Conservation (phyloP, 2,797 vertebrate genomes). For the Neopelma chrysocephalum region DNA sequence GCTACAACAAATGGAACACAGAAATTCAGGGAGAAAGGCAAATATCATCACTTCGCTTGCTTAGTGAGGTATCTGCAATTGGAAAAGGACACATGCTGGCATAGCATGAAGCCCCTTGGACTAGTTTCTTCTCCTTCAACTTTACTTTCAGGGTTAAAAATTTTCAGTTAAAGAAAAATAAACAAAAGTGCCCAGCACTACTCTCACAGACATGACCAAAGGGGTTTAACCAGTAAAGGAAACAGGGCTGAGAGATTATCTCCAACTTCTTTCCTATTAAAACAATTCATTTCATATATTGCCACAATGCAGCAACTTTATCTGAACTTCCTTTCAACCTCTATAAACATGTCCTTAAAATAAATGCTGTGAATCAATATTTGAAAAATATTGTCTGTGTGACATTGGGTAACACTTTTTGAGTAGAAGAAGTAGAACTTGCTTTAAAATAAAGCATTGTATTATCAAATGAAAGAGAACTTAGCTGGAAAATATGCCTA, state of each 20-base stretch:
- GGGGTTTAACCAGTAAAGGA: conserved; percentile 27
- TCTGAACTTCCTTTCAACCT: conserved; percentile 53
- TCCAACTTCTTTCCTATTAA: conserved; percentile 52
- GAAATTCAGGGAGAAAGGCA: background rate
- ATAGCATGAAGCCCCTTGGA: background rate
- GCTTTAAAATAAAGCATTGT: background rate
- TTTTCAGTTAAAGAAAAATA: background rate
- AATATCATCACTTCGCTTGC: background rate
- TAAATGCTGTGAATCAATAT: conserved; percentile 8
- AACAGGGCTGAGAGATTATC: conserved; percentile 26
- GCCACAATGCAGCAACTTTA: conserved; percentile 35
- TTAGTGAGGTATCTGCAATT: background rate
- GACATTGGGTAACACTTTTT: background rate
- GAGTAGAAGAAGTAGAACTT: background rate
- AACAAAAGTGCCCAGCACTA: background rate
- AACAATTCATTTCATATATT: conserved; percentile 54
- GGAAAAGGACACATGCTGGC: accelerated
- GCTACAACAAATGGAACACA: background rate
- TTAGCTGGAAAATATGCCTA: background rate
- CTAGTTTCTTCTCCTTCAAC: background rate
- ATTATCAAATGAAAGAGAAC: background rate
- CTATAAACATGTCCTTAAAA: conserved; percentile 33
- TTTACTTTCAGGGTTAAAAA: background rate
- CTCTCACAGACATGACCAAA: background rate
- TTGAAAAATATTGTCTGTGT: background rate